Evolutionary conservation across 2,797 vertebrate species (phyloP), one percentile per base, ranked within the genome.

Genomic region (Esox masquinongy): DNA sequence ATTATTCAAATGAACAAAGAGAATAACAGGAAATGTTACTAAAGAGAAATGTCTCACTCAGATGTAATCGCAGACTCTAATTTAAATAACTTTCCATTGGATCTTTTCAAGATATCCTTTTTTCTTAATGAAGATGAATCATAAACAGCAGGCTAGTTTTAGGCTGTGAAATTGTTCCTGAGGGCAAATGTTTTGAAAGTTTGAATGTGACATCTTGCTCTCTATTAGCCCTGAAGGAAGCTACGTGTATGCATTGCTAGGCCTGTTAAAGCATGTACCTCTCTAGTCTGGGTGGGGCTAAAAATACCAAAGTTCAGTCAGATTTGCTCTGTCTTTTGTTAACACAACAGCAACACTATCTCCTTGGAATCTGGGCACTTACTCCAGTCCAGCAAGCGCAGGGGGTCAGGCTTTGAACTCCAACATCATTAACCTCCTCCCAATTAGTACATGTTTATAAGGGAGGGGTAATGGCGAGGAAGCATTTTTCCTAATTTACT

Each of bases 321-420:
- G 17, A 34, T 53, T 24, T 68, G 63, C 59, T 11, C 72, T 59
- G 49, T 36, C 71, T 72, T 73, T 89, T 85, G 31, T 39, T 61
- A 16, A 31, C 87, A 70, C 77, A 77, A 86, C 47, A 22, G 88
- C 79, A 91, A 91, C 84, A 75, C 76, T 81, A 89, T 84, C 81
- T 84, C 74, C n/a, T 66, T 76, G 83, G 84, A 73, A 81, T 74
- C 63, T 75, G 47, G 16, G 56, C 43, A 75, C 7, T 0, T 19
- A 68, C 67, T 43, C 72, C 59, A 19, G 73, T 78, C 24, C 75
- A 77, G 26, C 78, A 26, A 82, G 79, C 73, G 76, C 29, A n/a
- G 14, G 76, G 69, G 19, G 73, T 83, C 74, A 73, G 68, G 81
- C 51, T 24, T 76, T 80, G 53, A 76, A 76, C 43, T 50, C 4